Percentiles rank a stretch among this genome's conserved stretches.
Evolutionary conservation across 2,113 vertebrate species (phyloP).

Genomic region (Nannospalax galili): DNA sequence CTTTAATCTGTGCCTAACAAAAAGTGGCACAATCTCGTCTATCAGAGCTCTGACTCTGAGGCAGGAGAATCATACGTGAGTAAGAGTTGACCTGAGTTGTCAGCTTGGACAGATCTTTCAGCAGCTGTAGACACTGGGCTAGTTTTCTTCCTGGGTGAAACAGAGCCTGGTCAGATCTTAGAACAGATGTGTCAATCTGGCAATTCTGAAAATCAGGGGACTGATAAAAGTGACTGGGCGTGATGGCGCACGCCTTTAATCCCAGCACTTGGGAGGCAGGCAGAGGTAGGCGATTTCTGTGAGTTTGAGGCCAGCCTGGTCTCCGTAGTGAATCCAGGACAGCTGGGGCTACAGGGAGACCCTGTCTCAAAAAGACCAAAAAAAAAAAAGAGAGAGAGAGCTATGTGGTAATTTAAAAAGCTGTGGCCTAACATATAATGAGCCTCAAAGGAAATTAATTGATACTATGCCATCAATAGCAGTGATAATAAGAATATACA

Average conservation of each 20-base stretch:
- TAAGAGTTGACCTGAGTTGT: constrained; percentile 76
- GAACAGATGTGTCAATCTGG: constrained; percentile 78
- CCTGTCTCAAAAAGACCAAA: no score
- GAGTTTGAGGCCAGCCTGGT: no score
- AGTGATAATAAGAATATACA: background rate
- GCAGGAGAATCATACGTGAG: constrained; percentile 65
- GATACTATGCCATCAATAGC: constrained; percentile 16
- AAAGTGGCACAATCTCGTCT: constrained; percentile 79
- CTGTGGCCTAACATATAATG: background rate
- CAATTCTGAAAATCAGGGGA: constrained; percentile 74
- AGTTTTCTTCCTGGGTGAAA: constrained; percentile 32
- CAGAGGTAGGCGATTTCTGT: no score
- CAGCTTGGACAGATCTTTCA: constrained; percentile 68
- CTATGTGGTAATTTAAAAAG: constrained; percentile 34
- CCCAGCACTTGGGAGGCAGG: no score
- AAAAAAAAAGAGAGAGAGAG: no score
- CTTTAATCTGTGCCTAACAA: constrained; percentile 83
- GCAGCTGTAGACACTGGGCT: constrained; percentile 44
- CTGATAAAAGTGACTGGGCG: no score
- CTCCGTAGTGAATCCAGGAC: no score
- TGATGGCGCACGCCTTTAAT: no score
- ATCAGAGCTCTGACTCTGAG: constrained; percentile 68
- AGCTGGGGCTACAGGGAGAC: no score
- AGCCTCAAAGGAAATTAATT: constrained; percentile 46
- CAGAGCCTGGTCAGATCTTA: constrained; percentile 67